A percentile compares a stretch with the other conserved stretches of the same genome.
Evolutionary conservation across 1,140 invertebrate genomes (phyloP).

Genomic region (Chlorops oryzae): DNA sequence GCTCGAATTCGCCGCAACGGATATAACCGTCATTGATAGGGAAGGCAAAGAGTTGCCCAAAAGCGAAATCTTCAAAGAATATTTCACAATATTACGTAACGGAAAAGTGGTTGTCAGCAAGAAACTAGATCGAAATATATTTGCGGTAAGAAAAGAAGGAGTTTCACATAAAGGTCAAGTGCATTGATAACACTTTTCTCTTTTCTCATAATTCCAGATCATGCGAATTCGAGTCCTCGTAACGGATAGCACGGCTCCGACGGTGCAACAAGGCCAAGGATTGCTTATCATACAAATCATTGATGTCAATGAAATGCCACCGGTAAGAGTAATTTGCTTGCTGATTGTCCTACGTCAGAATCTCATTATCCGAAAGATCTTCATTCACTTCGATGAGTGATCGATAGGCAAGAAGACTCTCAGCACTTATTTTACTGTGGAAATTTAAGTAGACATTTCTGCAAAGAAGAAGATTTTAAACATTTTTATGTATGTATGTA

Average conservation of each 20-base stretch:
- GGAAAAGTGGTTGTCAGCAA: constrained; percentile 65
- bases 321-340: constrained; percentile 32
- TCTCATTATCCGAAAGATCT: neutral
- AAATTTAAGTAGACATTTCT: constrained; percentile 33
- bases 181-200: no score
- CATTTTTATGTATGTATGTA: no score
- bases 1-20: constrained; percentile 65
- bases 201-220: constrained; percentile 10
- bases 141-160: constrained; percentile 42
- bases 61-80: constrained; percentile 56
- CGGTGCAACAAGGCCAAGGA: constrained; percentile 67
- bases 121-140: constrained; percentile 39
- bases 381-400: neutral
- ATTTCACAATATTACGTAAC: constrained; percentile 64
- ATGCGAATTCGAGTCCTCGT: constrained; percentile 65
- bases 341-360: neutral
- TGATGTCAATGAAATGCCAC: constrained; percentile 66
- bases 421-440: constrained; percentile 25
- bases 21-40: constrained; percentile 72
- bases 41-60: constrained; percentile 68
- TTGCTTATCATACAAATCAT: constrained; percentile 79
- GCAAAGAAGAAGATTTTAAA: neutral
- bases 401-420: no score
- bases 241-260: constrained; percentile 71
- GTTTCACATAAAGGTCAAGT: no score